Conservation (phyloP, 2,888 invertebrate genomes). For the Automeris io region DNA sequence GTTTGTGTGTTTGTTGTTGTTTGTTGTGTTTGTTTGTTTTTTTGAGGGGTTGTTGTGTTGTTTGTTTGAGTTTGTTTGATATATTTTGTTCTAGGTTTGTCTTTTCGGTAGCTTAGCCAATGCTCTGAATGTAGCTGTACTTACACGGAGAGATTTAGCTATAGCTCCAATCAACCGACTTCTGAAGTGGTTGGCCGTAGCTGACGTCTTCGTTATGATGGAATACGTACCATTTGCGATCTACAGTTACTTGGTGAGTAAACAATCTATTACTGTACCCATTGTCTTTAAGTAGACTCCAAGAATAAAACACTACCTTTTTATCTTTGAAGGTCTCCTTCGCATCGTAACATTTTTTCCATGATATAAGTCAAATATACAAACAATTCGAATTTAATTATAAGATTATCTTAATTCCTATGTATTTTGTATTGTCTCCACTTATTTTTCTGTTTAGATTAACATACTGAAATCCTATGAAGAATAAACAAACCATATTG, state of each 20-base stretch:
- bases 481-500: no score
- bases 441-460: no score
- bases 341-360: no score
- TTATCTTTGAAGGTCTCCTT: no score
- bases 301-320: no score
- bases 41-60: background rate
- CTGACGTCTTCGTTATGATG: constrained; percentile 93
- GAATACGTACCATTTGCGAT: constrained; percentile 78
- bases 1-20: no score
- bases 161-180: constrained; percentile 91
- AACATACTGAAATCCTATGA: no score
- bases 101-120: constrained; percentile 93
- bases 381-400: no score
- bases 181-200: constrained; percentile 89
- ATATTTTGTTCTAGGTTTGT: constrained; percentile 80
- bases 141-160: constrained; percentile 88
- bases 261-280: background rate
- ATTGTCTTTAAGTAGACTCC: background rate
- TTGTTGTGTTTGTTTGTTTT: no score
- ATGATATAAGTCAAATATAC: no score
- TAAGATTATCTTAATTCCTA: no score
- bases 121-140: constrained; percentile 89
- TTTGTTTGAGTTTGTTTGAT: background rate
- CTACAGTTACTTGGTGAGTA: constrained; percentile 64
- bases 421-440: no score